These are phyloP conservation scores for Microhierax caerulescens DNA, from an alignment of 2,797 vertebrate species.

Conservation along the genomic window DNA sequence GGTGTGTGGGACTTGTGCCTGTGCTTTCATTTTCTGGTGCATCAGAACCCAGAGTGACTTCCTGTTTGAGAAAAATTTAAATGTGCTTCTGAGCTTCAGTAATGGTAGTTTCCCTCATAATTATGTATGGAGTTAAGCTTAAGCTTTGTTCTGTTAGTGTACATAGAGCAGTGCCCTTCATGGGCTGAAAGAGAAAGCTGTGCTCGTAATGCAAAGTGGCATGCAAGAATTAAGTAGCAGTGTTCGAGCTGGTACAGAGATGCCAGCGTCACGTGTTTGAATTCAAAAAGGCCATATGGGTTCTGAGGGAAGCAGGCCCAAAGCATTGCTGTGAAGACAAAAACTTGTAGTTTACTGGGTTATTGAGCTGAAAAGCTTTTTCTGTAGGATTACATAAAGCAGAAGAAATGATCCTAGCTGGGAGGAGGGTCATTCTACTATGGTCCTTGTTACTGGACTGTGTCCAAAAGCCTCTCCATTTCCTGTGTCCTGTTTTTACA, in stretches of 20 bases:
- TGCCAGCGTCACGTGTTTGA: rapidly evolving
- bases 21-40: not conserved
- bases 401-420: not conserved
- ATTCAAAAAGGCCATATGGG: not conserved
- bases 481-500: not conserved
- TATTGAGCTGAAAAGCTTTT: not conserved
- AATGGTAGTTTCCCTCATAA: not conserved
- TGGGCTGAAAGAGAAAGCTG: not conserved
- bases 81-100: not conserved
- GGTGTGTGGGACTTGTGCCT: no score
- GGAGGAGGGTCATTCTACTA: not conserved
- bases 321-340: not conserved
- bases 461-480: not conserved
- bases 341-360: not conserved
- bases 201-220: rapidly evolving
- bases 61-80: not conserved
- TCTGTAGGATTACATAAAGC: not conserved
- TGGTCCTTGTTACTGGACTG: no score
- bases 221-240: no score
- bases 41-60: not conserved
- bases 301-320: not conserved
- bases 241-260: not conserved
- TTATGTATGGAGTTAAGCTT: not conserved
- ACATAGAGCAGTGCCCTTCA: not conserved
- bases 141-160: no score